These are phyloP conservation scores for Nomada goodeniana DNA, from an alignment of 2,888 invertebrate species.

Conservation along the genomic window DNA sequence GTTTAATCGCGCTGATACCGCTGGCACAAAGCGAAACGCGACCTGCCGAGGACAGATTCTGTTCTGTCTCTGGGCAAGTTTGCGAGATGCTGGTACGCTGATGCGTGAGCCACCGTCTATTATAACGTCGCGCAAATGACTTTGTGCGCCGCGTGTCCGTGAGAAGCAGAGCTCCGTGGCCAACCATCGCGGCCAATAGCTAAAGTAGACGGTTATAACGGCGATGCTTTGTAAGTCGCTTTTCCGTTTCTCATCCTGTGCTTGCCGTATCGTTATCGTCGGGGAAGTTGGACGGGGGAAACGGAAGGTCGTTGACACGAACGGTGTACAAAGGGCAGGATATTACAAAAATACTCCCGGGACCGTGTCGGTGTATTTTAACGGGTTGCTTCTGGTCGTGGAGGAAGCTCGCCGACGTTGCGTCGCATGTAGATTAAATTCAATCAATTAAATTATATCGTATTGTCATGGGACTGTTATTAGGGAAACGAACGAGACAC, in stretches of 20 bases:
- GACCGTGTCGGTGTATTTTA: slow-evolving; percentile 14
- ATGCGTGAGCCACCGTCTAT: slow-evolving; percentile 56
- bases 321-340: slow-evolving; percentile 21
- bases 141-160: slow-evolving; percentile 59
- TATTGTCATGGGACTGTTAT: neutral
- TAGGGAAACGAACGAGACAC: neutral
- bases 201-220: slow-evolving; percentile 44
- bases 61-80: slow-evolving; percentile 25
- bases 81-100: slow-evolving; percentile 32
- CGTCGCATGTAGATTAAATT: slow-evolving; percentile 18
- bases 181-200: slow-evolving; percentile 55
- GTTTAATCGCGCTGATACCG: slow-evolving; percentile 38
- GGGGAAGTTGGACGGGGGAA: slow-evolving; percentile 25
- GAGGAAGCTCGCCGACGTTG: neutral
- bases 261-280: slow-evolving; percentile 52
- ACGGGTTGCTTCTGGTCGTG: neutral
- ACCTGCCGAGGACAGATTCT: neutral
- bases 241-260: slow-evolving; percentile 41
- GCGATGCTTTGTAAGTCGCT: slow-evolving; percentile 53
- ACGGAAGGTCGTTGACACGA: slow-evolving; percentile 37
- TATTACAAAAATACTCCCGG: slow-evolving; percentile 42
- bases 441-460: slow-evolving; percentile 38
- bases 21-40: slow-evolving; percentile 2
- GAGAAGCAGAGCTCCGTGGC: slow-evolving; percentile 51
- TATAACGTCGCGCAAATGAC: slow-evolving; percentile 60